phyloP scores from a whole-genome alignment of 2,888 invertebrate genomes.

The Carpatolechia fugitivella region DNA sequence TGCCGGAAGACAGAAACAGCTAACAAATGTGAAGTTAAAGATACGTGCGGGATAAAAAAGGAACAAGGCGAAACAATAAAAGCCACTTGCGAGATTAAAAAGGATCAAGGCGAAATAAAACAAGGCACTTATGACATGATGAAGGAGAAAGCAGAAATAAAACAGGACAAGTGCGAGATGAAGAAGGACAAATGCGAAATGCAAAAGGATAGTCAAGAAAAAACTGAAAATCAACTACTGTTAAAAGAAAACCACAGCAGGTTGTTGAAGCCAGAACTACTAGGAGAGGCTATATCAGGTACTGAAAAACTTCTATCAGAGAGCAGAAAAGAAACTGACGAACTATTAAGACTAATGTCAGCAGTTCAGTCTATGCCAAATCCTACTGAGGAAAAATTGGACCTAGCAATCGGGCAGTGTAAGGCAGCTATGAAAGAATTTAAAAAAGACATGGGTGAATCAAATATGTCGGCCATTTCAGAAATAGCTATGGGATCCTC shows the following conservation, averaged over 20 bases:
- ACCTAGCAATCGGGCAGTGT: slow-evolving; percentile 24
- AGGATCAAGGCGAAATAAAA: background rate
- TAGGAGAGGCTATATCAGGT: slow-evolving; percentile 25
- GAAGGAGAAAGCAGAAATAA: background rate
- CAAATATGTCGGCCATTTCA: slow-evolving; percentile 20
- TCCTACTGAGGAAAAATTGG: slow-evolving; percentile 20
- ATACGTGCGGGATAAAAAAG: background rate
- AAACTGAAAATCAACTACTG: slow-evolving; percentile 29
- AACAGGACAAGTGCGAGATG: too few relatives aligned
- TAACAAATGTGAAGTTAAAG: background rate
- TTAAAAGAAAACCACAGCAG: slow-evolving; percentile 41
- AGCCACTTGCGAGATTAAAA: background rate
- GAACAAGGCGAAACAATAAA: slow-evolving; percentile 1
- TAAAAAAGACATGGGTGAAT: slow-evolving; percentile 26
- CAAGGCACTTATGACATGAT: background rate
- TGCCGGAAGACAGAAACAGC: slow-evolving; percentile 20
- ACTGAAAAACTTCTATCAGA: slow-evolving; percentile 24
- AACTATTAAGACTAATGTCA: slow-evolving; percentile 20
- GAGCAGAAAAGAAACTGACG: slow-evolving; percentile 26
- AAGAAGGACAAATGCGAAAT: background rate
- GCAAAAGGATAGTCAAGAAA: slow-evolving; percentile 10
- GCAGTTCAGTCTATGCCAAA: slow-evolving; percentile 12
- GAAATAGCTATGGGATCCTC: slow-evolving; percentile 24
- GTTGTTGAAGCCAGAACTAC: slow-evolving; percentile 38
- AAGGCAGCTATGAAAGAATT: slow-evolving; percentile 25